Evolutionary conservation across 1,140 invertebrate genomes (phyloP).

Genomic region (Aplysia californica): DNA sequence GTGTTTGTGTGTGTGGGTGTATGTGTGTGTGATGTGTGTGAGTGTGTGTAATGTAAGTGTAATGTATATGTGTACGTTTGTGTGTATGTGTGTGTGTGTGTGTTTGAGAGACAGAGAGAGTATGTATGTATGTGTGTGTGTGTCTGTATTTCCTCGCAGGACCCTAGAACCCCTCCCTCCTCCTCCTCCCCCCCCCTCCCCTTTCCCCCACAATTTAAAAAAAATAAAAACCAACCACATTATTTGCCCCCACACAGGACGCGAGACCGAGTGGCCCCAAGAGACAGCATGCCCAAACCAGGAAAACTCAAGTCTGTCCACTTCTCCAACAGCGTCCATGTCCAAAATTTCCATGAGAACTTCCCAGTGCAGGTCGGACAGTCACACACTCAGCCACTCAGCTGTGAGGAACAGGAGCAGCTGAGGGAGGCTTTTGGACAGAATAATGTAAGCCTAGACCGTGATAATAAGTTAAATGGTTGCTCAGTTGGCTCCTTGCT

Average conservation of each 20-base stretch:
- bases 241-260: conserved; percentile 1
- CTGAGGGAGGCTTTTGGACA: conserved; percentile 1
- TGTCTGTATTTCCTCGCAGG: no score
- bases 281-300: neutral
- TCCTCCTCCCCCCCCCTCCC: no score
- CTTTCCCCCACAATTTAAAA: neutral
- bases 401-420: neutral
- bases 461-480: no score
- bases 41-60: neutral
- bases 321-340: conserved; percentile 53
- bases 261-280: neutral
- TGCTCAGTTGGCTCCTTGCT: neutral
- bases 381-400: conserved; percentile 1
- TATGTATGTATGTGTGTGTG: no score
- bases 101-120: no score
- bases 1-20: neutral
- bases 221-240: neutral
- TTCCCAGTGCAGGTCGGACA: conserved; percentile 32
- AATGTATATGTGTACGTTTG: no score
- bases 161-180: no score
- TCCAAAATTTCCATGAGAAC: conserved; percentile 46
- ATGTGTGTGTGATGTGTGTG: neutral
- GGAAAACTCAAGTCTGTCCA: conserved; percentile 38
- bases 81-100: no score
- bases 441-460: no score